Evolutionary conservation across 2,888 invertebrate genomes (phyloP).

Genomic region (Leptinotarsa tumamoca): DNA sequence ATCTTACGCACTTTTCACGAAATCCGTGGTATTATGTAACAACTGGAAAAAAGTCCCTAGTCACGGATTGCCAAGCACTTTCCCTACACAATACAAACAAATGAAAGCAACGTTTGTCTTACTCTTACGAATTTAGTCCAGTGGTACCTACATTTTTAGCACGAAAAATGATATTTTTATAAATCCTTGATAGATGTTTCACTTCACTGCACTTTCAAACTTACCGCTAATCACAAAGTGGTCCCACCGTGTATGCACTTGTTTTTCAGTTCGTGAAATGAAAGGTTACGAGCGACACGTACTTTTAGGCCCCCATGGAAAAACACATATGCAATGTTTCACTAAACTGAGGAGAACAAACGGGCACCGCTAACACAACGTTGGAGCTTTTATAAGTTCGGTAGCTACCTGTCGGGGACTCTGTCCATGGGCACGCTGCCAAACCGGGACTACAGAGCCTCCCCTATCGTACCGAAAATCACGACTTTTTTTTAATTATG

Average conservation of each 20-base stretch:
- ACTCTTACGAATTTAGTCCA: conserved; percentile 8
- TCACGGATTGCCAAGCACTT: not conserved
- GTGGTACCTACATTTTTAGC: not conserved
- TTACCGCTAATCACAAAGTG: conserved; percentile 64
- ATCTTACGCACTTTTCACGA: conserved; percentile 31
- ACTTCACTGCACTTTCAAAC: conserved; percentile 57
- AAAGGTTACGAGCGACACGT: conserved; percentile 51
- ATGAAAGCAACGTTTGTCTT: conserved; percentile 2
- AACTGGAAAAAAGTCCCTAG: not conserved
- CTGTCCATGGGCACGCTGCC: conserved; percentile 60
- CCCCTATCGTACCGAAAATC: conserved; percentile 28
- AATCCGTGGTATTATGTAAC: conserved; percentile 34
- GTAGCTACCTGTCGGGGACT: conserved; percentile 69
- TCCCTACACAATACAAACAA: conserved; percentile 7
- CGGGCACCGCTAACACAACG: conserved; percentile 69
- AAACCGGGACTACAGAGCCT: conserved; percentile 54
- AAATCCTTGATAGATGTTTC: conserved; percentile 26
- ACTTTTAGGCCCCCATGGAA: conserved; percentile 63
- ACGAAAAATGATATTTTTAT: conserved; percentile 5
- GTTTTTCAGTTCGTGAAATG: conserved; percentile 46
- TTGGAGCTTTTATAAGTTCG: conserved; percentile 73
- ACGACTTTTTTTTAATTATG: not conserved
- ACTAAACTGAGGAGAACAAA: conserved; percentile 66
- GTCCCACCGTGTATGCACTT: conserved; percentile 62
- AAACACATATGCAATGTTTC: conserved; percentile 36